A percentile compares a stretch with the other conserved stretches of the same genome.
phyloP scores from a whole-genome alignment of 2,113 vertebrate genomes.

The Fulica atra region DNA sequence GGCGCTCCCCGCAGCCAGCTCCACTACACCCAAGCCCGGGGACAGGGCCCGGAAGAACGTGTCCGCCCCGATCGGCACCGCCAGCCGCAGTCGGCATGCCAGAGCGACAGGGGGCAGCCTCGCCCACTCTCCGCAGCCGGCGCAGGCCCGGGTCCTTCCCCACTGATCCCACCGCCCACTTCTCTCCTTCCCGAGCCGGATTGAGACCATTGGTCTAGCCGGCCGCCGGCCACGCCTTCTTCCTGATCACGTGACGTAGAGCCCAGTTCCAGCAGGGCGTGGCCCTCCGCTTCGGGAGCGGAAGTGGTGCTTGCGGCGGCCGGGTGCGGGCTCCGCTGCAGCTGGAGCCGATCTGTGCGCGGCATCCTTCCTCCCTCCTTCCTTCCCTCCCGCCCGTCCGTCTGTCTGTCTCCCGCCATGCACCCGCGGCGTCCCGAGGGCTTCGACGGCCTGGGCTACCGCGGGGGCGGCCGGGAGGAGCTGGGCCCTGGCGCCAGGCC shows the following conservation, averaged over 20 bases:
- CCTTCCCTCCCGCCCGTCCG: no score
- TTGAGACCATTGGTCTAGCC: neutral
- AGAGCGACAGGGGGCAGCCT: neutral
- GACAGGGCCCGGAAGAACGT: no score
- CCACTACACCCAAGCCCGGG: no score
- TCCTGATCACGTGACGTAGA: fast-evolving
- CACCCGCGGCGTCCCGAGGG: conserved; percentile 90
- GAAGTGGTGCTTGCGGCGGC: neutral
- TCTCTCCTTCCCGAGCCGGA: neutral
- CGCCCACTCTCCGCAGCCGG: fast-evolving
- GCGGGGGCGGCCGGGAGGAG: conserved; percentile 82
- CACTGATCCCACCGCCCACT: fast-evolving
- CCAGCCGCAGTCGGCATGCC: neutral
- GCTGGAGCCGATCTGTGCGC: neutral
- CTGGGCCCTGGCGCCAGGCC: conserved; percentile 75
- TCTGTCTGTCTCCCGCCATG: conserved; percentile 62
- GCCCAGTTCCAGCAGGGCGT: neutral
- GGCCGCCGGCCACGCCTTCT: neutral
- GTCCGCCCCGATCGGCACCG: no score
- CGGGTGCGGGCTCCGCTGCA: fast-evolving
- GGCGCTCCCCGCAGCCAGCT: fast-evolving
- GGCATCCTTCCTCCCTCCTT: neutral
- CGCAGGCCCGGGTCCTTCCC: fast-evolving
- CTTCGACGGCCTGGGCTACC: conserved; percentile 90
- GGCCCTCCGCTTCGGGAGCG: neutral